A percentile compares a stretch with the other conserved stretches of the same genome.
Evolutionary conservation across 2,888 invertebrate species (phyloP).

Genomic region (Hirtodrosophila alboralis): DNA sequence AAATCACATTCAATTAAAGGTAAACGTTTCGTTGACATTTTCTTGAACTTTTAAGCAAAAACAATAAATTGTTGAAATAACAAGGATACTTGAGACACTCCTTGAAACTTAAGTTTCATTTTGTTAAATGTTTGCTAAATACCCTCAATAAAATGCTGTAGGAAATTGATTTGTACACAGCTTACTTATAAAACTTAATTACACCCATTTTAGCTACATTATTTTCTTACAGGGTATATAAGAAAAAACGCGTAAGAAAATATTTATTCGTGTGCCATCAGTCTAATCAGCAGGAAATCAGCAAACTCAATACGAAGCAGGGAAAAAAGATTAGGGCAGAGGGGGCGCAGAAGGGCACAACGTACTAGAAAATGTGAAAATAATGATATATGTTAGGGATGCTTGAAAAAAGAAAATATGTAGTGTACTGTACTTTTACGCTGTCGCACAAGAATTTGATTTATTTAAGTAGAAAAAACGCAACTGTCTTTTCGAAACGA

Average conservation of each 20-base stretch:
- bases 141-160: too few relatives aligned
- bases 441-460: conserved; percentile 2
- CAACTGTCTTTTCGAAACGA: neutral
- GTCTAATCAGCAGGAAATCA: conserved; percentile 48
- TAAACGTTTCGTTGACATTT: conserved; percentile 44
- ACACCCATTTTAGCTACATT: too few relatives aligned
- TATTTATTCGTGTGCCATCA: conserved; percentile 28
- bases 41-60: conserved; percentile 5
- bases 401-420: conserved; percentile 1
- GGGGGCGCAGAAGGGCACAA: neutral
- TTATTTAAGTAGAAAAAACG: conserved; percentile 1
- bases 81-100: neutral
- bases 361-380: conserved; percentile 26
- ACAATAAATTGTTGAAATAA: conserved; percentile 21
- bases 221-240: conserved; percentile 11
- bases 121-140: too few relatives aligned
- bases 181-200: too few relatives aligned
- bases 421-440: neutral
- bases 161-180: too few relatives aligned
- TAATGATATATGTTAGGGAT: conserved; percentile 1
- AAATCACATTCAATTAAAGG: conserved; percentile 77
- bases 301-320: conserved; percentile 15
- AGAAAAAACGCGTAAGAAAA: conserved; percentile 2
- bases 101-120: neutral
- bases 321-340: neutral